phyloP scores from a whole-genome alignment of 2,113 vertebrate species.

The Acanthisitta chloris region DNA sequence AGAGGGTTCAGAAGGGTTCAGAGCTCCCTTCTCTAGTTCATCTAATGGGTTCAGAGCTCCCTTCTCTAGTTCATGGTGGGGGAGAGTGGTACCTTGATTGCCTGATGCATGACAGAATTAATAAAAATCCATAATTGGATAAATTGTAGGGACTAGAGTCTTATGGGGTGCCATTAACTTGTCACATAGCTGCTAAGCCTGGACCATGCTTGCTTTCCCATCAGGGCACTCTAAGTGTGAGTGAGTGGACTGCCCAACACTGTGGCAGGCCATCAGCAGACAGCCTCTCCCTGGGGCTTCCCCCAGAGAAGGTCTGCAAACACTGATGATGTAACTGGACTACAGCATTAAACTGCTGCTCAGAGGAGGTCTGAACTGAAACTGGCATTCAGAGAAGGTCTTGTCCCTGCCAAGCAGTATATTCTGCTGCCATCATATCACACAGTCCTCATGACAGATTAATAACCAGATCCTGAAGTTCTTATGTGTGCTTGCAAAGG shows the following conservation, averaged over 20 bases:
- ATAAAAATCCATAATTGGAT: background rate
- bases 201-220: accelerated
- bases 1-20: no score
- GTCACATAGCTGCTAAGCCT: background rate
- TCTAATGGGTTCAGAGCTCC: no score
- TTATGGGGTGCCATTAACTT: background rate
- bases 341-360: background rate
- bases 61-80: background rate
- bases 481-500: background rate
- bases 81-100: background rate
- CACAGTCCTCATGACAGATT: background rate
- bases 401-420: background rate
- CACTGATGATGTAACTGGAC: background rate
- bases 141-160: background rate
- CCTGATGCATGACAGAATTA: background rate
- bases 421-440: background rate
- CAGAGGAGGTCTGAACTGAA: background rate
- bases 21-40: background rate
- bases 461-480: background rate
- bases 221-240: background rate
- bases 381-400: background rate
- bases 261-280: background rate
- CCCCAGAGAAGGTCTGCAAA: background rate
- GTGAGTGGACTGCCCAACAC: background rate
- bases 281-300: background rate